Conservation (phyloP, 2,888 invertebrate species). For the Petrolisthes manimaculis region DNA sequence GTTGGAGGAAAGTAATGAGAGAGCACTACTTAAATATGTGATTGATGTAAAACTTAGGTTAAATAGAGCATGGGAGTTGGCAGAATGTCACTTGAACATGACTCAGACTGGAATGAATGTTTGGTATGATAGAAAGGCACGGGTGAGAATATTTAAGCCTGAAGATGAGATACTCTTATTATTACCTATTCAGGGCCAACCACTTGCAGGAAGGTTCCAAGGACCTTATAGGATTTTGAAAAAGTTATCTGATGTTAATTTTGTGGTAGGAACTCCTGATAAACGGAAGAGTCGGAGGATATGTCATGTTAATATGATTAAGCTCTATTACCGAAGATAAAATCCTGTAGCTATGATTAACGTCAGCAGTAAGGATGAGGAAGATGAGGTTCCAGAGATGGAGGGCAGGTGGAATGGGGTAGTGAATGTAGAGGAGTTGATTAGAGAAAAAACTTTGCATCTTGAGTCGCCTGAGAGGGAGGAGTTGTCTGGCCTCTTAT, state of each 20-base stretch:
- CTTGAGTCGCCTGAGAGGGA: neutral
- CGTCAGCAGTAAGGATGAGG: too few species aligned
- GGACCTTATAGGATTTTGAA: neutral
- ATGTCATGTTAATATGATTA: neutral
- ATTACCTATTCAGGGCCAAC: neutral
- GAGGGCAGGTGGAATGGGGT: neutral
- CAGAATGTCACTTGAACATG: neutral
- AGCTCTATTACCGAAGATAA: neutral
- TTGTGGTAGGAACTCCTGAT: neutral
- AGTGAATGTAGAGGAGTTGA: neutral
- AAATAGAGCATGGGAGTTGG: neutral
- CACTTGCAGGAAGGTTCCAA: neutral
- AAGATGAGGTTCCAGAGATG: neutral
- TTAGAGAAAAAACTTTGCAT: neutral
- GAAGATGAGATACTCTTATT: neutral
- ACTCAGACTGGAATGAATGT: neutral
- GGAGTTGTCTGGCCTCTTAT: neutral
- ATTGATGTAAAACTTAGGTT: neutral
- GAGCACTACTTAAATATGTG: neutral
- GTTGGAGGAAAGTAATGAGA: neutral
- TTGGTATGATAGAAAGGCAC: neutral
- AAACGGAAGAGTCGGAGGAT: neutral
- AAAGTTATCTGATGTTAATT: neutral
- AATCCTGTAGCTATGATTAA: neutral
- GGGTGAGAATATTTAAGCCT: slow-evolving; percentile 2